A percentile compares a stretch with the other conserved stretches of the same genome.
These are phyloP conservation scores for Trichogramma evanescens DNA, from an alignment of 2,888 invertebrate genomes.

Conservation along the genomic window DNA sequence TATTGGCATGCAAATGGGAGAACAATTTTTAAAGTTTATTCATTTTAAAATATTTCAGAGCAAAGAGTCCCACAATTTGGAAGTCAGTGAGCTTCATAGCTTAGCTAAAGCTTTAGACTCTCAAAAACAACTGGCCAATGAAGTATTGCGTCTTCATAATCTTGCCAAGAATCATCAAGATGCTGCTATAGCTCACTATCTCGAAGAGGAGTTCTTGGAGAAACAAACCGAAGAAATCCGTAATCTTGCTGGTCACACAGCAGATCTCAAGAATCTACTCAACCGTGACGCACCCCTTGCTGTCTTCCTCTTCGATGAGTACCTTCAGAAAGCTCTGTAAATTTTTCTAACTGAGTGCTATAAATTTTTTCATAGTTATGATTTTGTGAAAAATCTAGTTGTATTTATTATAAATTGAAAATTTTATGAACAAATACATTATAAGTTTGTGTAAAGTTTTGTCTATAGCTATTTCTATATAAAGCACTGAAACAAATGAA, in stretches of 20 bases:
- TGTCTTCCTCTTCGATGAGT: slow-evolving; percentile 71
- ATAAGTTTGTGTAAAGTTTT: too few relatives aligned
- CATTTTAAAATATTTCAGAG: slow-evolving; percentile 21
- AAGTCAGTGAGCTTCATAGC: slow-evolving; percentile 63
- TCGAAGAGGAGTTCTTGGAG: slow-evolving; percentile 71
- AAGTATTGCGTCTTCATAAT: slow-evolving; percentile 63
- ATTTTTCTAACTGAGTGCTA: neutral
- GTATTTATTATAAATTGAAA: too few relatives aligned
- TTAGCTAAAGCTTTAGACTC: slow-evolving; percentile 69
- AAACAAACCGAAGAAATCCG: slow-evolving; percentile 63
- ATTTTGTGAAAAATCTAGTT: neutral
- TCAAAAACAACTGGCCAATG: slow-evolving; percentile 63
- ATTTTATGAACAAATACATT: too few relatives aligned
- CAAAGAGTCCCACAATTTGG: slow-evolving; percentile 43
- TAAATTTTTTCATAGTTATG: slow-evolving; percentile 2
- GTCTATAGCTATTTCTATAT: too few relatives aligned
- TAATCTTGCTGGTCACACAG: slow-evolving; percentile 64
- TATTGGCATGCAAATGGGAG: neutral
- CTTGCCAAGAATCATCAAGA: slow-evolving; percentile 59
- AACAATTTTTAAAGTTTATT: neutral
- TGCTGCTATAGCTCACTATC: slow-evolving; percentile 57
- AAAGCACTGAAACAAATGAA: too few relatives aligned
- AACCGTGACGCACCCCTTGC: slow-evolving; percentile 58
- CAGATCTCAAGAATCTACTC: slow-evolving; percentile 64
- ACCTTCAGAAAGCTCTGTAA: slow-evolving; percentile 36